Evolutionary conservation across 2,888 invertebrate genomes (phyloP).

Genomic region (Lysandra bellargus): DNA sequence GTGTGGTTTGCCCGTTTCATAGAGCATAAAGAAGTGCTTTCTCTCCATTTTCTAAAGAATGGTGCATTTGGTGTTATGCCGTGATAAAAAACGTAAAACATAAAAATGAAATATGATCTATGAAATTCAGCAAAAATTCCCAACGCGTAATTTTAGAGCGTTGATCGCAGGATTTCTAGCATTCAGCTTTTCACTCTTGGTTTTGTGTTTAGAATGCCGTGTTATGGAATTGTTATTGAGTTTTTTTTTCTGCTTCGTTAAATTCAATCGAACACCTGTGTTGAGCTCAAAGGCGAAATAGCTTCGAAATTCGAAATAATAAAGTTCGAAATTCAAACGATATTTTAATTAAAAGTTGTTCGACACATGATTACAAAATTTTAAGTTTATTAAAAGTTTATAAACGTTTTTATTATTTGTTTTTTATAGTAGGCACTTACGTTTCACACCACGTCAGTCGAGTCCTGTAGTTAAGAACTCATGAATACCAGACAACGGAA

Average conservation of each 20-base stretch:
- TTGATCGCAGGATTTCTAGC: not conserved
- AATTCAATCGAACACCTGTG: not conserved
- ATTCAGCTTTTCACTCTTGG: not conserved
- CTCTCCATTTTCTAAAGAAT: constrained; percentile 30
- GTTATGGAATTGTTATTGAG: not conserved
- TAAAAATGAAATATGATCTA: constrained; percentile 29
- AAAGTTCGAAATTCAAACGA: not conserved
- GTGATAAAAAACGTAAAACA: constrained; percentile 20
- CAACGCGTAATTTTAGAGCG: not conserved
- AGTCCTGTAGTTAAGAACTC: no score
- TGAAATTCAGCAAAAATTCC: not conserved
- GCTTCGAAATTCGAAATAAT: not conserved
- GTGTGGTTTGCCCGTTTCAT: constrained; percentile 34
- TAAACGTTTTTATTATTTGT: no score
- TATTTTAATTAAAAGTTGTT: not conserved
- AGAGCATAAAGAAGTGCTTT: constrained; percentile 32
- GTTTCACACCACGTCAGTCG: no score
- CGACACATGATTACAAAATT: not conserved
- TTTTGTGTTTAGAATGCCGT: not conserved
- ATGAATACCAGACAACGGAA: no score
- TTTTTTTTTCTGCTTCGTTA: not conserved
- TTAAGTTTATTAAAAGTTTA: not conserved
- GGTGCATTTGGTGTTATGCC: constrained; percentile 27
- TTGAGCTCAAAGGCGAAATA: not conserved
- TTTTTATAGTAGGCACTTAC: no score